Evolutionary conservation across 1,140 invertebrate species (phyloP).

Genomic region (Bombus superbus): DNA sequence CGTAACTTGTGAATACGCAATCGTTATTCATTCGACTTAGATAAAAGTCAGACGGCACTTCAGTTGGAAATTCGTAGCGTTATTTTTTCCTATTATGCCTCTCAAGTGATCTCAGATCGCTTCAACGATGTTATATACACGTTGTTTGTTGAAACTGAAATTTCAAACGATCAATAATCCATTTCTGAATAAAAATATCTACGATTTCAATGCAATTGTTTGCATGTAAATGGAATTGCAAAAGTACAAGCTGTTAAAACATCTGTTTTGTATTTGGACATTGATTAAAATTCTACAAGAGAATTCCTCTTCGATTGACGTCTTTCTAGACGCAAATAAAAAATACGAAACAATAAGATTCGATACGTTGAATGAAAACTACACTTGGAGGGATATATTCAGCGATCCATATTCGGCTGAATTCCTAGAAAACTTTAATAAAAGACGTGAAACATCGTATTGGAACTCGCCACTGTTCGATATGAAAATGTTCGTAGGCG

Average conservation of each 20-base stretch:
- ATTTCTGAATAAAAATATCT: no score
- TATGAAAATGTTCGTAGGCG: constrained; percentile 42
- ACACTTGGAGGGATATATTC: not conserved
- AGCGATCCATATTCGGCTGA: constrained; percentile 24
- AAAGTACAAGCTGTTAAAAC: no score
- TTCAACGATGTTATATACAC: not conserved
- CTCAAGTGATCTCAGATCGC: not conserved
- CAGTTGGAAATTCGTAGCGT: not conserved
- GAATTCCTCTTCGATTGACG: not conserved
- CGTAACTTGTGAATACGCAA: not conserved
- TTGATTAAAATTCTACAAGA: not conserved
- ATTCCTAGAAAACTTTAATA: constrained; percentile 62
- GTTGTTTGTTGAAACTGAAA: no score
- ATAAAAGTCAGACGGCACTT: not conserved
- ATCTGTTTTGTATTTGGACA: not conserved
- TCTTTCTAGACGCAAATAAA: not conserved
- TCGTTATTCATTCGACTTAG: not conserved
- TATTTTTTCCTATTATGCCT: not conserved
- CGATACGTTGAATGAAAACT: not conserved
- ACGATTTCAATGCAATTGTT: no score
- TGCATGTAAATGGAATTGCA: no score
- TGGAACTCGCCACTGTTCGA: constrained; percentile 33
- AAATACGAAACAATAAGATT: not conserved
- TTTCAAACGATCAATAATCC: no score
- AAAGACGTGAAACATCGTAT: constrained; percentile 63